Conservation (phyloP, 2,113 vertebrate genomes). For the Aegotheles bennettii region DNA sequence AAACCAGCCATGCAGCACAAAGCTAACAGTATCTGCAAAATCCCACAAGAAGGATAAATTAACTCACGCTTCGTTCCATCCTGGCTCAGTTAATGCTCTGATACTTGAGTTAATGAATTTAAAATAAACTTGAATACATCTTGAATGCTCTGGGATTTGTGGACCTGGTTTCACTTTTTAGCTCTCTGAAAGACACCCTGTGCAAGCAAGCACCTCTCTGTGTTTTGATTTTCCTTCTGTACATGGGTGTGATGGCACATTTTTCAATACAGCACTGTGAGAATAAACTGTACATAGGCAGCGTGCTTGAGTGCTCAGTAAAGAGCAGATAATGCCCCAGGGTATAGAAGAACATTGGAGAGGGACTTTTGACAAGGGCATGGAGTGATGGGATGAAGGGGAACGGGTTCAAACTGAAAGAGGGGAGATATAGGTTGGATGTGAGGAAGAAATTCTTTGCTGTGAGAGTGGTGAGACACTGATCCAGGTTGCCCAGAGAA, state of each 20-base stretch:
- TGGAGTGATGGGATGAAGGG: too few species aligned
- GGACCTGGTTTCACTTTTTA: not conserved
- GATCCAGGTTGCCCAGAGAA: too few species aligned
- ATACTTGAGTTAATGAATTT: slow-evolving; percentile 26
- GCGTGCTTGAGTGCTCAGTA: not conserved
- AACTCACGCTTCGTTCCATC: not conserved
- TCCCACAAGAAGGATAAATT: slow-evolving; percentile 42
- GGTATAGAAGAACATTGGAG: not conserved
- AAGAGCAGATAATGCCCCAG: not conserved
- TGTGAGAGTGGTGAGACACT: too few species aligned
- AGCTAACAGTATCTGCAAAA: not conserved
- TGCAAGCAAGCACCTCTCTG: not conserved
- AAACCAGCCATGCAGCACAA: slow-evolving; percentile 19
- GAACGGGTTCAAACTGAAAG: too few species aligned
- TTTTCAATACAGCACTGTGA: not conserved
- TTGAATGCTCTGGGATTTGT: not conserved
- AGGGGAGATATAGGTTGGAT: too few species aligned
- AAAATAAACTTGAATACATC: slow-evolving; percentile 27
- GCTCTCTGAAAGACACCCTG: not conserved
- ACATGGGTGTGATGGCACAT: not conserved
- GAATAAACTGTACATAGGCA: not conserved
- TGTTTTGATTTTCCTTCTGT: not conserved
- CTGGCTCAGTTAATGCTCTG: not conserved
- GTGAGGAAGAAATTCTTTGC: too few species aligned
- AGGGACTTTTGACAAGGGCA: too few species aligned